Base-by-base conservation (phyloP, 2,797 vertebrate genomes). In the Siniperca undulata region DNA sequence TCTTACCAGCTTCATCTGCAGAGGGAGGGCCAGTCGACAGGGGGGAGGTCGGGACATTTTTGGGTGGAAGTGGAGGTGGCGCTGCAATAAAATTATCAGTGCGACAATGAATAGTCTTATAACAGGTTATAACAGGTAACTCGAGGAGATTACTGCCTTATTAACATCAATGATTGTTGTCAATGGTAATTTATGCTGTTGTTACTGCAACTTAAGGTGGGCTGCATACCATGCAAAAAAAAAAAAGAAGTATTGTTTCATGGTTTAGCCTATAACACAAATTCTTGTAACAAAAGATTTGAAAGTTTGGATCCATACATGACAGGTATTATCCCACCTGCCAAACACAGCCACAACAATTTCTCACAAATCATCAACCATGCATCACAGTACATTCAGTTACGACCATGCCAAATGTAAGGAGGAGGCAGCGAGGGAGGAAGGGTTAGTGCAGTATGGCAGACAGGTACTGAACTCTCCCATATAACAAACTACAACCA, bases 21-120 rank as follows among this genome's bases (percentile, higher is more conserved):
- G 97, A 90, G 2, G 96, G 95, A 9, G 97, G 96, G 85, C 92
- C 95, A 30, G 95, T 94, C 0, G 88, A 86, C 1, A 95, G 97
- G 38, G 97, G 96, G 16, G 97, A 96, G 64, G 96, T 96, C 53
- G 97, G 97, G 90, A 99, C 91, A 88, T 97, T 97, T 94, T 99
- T 99, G 42, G 98, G 98, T 52, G 97, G 98, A 92, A 99, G 97
- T 14, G 98, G 98, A 77, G 98, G 98, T 83, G 97, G 97, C 60
- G 96, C 98, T 99, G 93, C 79, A 95, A 93, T 71, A 78, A 92
- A 69, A 94, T 78, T n/a, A 86, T 52, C 77, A 93, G 66, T 59
- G 66, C 36, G 80, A 87, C 72, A 90, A 74, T 84, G 13, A 94
- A 83, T 68, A 83, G 59, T 68, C 53, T 42, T 59, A 58, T 69